These are phyloP conservation scores for Leptinotarsa defecta DNA, from an alignment of 1,140 invertebrate genomes.

Conservation along the genomic window DNA sequence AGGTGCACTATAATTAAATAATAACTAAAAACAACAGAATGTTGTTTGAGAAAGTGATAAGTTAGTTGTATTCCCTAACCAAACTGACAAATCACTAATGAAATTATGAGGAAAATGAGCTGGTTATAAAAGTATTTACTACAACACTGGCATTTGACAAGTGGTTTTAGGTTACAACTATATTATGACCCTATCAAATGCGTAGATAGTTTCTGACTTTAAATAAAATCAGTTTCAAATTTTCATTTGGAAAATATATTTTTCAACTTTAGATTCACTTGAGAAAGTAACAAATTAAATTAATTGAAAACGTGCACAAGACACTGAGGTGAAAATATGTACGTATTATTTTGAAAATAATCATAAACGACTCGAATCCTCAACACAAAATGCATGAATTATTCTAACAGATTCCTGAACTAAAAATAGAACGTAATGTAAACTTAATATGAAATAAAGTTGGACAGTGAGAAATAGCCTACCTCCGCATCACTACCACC, in stretches of 20 bases:
- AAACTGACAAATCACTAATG: background rate
- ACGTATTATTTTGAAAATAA: conserved; percentile 10
- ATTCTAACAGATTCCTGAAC: conserved; percentile 33
- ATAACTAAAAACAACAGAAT: background rate
- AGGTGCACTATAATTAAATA: background rate
- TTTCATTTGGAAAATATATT: too few species aligned
- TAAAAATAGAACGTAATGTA: conserved; percentile 37
- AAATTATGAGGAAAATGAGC: background rate
- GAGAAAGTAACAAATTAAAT: background rate
- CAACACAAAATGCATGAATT: conserved; percentile 17
- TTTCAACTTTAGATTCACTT: too few species aligned
- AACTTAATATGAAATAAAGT: conserved; percentile 30
- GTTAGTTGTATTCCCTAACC: background rate
- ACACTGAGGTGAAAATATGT: background rate
- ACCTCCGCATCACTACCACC: conserved; percentile 51
- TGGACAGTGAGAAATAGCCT: conserved; percentile 32
- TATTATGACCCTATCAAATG: background rate
- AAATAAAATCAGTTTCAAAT: background rate
- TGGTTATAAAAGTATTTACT: background rate
- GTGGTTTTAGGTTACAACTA: conserved; percentile 6
- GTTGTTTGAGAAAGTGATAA: background rate
- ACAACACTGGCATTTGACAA: background rate
- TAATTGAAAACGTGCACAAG: background rate
- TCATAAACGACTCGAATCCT: background rate
- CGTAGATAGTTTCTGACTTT: background rate